Conservation (phyloP, 1,140 invertebrate genomes). For the Reticulitermes speratus region DNA sequence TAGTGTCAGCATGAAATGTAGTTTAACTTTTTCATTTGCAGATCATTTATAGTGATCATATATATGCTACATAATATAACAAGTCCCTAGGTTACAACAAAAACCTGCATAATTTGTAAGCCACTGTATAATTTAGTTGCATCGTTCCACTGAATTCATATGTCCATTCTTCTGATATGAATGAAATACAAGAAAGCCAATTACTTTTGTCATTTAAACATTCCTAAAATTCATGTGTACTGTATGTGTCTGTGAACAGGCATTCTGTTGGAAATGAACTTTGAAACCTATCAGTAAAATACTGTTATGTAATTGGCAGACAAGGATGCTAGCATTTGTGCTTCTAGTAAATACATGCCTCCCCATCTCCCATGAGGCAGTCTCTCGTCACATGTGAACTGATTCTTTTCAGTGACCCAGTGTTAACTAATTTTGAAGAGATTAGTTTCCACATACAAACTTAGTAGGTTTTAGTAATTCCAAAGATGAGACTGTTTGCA, state of each 20-base stretch:
- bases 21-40: background rate
- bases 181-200: background rate
- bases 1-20: background rate
- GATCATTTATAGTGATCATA: background rate
- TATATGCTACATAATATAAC: background rate
- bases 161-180: background rate
- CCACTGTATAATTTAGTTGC: background rate
- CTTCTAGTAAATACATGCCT: too few relatives aligned
- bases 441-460: background rate
- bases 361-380: too few relatives aligned
- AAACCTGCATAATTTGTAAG: background rate
- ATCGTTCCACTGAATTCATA: background rate
- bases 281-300: too few relatives aligned
- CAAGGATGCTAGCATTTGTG: too few relatives aligned
- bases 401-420: too few relatives aligned
- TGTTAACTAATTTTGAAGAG: background rate
- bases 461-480: background rate
- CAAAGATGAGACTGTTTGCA: background rate
- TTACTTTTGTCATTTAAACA: too few relatives aligned
- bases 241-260: too few relatives aligned
- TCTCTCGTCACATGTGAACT: too few relatives aligned
- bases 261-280: too few relatives aligned
- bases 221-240: too few relatives aligned
- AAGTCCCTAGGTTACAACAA: background rate
- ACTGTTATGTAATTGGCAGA: too few relatives aligned